Evolutionary conservation across 2,888 invertebrate genomes (phyloP), one percentile per base, ranked within the genome.

Genomic region (Drosophila stalkeri): DNA sequence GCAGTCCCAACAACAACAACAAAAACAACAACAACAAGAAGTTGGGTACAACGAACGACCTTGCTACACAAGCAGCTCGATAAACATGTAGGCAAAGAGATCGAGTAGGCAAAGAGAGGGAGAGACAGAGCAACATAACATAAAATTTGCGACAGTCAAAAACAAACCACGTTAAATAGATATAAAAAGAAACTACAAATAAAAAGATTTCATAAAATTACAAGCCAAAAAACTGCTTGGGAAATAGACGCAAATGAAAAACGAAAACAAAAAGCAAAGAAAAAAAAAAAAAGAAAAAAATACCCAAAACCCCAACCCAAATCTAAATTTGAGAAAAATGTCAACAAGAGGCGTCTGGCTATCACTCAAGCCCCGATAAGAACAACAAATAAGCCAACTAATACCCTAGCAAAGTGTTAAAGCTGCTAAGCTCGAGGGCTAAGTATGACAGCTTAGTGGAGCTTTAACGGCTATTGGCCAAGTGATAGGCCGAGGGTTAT

Each of bases 11-110:
- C 43, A 18, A 6, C 44, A 49, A 43, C 57, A 64, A 47, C 55
- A 52, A 66, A 4, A 37, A 14, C 20, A 20, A 23, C 7, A 49
- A 47, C 61, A 64, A 47, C 60, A 56, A 67, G 47, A 43, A 54
- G 61, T 54, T 67, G 74, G 62, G 83, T 80, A 85, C 87, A 90
- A 90, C 77, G 89, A 86, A 86, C 86, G 86, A 90, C 86, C 86
- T 86, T 86, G 86, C 90, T 86, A 86, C 85, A 86, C 66, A 82
- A 86, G 80, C 72, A 85, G 77, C 79, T 65, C 72, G 78, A 78
- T 86, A 83, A 82, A 68, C 61, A 73, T 70, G 72, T 60, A 70
- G 56, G 73, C 75, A 57, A 46, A 37, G 37, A 39, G 16, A 5
- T 5, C 27, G 27, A 52, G 61, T 71, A 76, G 47, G 60, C 62